Conservation (phyloP, 1,140 invertebrate genomes). For the Papilio polytes region DNA sequence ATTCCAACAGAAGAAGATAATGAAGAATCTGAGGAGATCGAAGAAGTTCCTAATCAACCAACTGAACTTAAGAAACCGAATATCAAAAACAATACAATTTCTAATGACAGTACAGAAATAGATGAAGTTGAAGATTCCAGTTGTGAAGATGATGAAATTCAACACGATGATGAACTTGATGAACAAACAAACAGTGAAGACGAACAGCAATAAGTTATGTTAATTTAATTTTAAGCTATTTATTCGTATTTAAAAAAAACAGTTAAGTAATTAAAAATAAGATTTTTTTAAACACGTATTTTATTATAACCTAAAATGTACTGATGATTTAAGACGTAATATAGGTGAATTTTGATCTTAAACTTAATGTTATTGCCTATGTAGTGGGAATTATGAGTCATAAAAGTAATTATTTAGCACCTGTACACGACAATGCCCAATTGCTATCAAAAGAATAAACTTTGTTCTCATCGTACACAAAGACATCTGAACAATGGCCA, state of each 20-base stretch:
- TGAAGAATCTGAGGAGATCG: constrained; percentile 23
- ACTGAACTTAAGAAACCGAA: constrained; percentile 47
- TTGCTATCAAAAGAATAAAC: constrained; percentile 30
- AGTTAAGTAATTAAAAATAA: constrained; percentile 4
- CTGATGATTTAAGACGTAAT: neutral
- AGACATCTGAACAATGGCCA: constrained; percentile 48
- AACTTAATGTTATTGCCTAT: constrained; percentile 25
- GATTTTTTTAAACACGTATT: neutral
- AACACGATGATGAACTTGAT: constrained; percentile 45
- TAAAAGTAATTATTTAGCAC: constrained; percentile 46
- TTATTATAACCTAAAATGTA: neutral
- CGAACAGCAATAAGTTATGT: constrained; percentile 39
- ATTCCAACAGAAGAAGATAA: constrained; percentile 42
- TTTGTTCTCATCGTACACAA: constrained; percentile 47
- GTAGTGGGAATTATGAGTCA: constrained; percentile 35
- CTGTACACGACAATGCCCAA: constrained; percentile 42
- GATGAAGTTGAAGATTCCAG: constrained; percentile 51
- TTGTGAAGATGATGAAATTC: constrained; percentile 47
- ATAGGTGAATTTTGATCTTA: neutral
- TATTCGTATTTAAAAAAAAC: constrained; percentile 2
- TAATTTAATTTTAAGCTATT: constrained; percentile 28
- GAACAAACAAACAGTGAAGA: constrained; percentile 45
- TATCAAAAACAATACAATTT: constrained; percentile 42
- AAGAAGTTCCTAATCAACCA: constrained; percentile 39
- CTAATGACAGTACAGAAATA: constrained; percentile 49